Percentiles rank a stretch among this genome's conserved stretches.
Conservation (phyloP, 2,113 vertebrate genomes). For the Callospermophilus lateralis region DNA sequence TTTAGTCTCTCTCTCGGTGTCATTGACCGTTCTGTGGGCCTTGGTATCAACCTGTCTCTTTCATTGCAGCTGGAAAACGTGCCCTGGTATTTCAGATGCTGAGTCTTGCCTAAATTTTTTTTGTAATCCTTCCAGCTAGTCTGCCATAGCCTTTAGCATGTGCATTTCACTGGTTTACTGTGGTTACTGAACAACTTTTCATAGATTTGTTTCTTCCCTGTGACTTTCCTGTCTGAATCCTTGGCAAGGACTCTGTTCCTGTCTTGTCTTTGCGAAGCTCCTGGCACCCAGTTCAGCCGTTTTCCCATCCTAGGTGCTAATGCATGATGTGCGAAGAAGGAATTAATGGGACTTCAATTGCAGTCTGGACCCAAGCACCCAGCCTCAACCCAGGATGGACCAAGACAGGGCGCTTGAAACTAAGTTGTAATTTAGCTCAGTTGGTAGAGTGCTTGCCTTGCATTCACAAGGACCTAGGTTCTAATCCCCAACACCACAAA, state of each 20-base stretch:
- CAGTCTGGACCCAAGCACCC: background rate
- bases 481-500: too few relatives aligned
- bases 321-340: background rate
- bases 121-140: background rate
- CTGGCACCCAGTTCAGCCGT: background rate
- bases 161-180: background rate
- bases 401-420: background rate
- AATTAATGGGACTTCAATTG: background rate
- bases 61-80: background rate
- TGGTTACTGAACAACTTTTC: background rate
- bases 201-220: background rate
- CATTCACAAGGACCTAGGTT: too few relatives aligned
- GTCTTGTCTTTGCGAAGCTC: background rate
- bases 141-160: background rate
- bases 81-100: background rate
- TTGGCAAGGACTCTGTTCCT: background rate
- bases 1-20: background rate
- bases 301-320: background rate
- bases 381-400: background rate
- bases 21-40: background rate
- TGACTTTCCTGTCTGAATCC: background rate
- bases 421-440: background rate
- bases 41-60: background rate
- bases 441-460: too few relatives aligned
- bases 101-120: background rate